Conservation (phyloP, 2,113 vertebrate species). For the Percopsis transmontana region DNA sequence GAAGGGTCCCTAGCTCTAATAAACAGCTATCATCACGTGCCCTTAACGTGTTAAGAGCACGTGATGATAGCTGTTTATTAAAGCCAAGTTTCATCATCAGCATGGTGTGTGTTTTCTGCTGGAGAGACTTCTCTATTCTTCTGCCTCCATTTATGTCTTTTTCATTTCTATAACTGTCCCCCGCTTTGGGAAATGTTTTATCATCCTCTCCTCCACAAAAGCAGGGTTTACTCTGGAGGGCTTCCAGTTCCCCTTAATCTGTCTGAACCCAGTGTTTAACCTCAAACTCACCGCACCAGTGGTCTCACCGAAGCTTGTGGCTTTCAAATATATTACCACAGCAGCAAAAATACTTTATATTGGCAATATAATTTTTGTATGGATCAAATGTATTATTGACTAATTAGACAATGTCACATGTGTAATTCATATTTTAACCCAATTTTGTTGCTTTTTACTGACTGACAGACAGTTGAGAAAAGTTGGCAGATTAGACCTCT, state of each 20-base stretch:
- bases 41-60: not conserved
- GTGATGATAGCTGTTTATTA: no score
- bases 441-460: no score
- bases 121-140: not conserved
- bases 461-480: no score
- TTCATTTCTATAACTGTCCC: not conserved
- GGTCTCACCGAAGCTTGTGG: conserved; percentile 4
- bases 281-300: not conserved
- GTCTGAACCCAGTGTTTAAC: conserved; percentile 15
- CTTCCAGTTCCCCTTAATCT: conserved; percentile 21
- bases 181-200: not conserved
- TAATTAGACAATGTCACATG: not conserved
- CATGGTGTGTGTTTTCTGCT: not conserved
- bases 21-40: no score
- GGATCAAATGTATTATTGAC: no score
- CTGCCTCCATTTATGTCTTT: not conserved
- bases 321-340: not conserved
- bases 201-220: conserved; percentile 6
- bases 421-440: no score
- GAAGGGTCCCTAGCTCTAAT: not conserved
- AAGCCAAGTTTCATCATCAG: no score
- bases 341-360: not conserved
- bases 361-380: not conserved
- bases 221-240: conserved; percentile 28
- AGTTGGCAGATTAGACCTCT: no score